Evolutionary conservation across 2,797 vertebrate genomes (phyloP).

Genomic region (Catostomus latipinnis): DNA sequence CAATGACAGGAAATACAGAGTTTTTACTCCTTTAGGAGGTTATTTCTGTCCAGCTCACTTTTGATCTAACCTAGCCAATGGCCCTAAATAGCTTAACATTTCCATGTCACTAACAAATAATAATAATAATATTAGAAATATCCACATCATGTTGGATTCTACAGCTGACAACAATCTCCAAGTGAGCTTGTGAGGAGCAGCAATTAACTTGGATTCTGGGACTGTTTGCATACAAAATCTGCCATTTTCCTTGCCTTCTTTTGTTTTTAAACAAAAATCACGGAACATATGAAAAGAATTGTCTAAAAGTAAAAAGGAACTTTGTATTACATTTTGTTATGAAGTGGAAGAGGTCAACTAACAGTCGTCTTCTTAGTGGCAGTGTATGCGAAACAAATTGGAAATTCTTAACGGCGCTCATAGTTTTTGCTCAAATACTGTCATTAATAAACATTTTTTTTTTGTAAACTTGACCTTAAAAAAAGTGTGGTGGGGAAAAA

Average conservation of each 20-base stretch:
- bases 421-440: constrained; percentile 83
- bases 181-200: constrained; percentile 76
- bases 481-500: constrained; percentile 65
- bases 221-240: constrained; percentile 74
- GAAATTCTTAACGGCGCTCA: constrained; percentile 69
- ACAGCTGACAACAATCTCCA: constrained; percentile 79
- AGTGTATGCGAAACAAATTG: constrained; percentile 92
- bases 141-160: constrained; percentile 66
- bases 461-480: constrained; percentile 90
- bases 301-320: constrained; percentile 38
- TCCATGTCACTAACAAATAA: constrained; percentile 57
- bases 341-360: constrained; percentile 80
- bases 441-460: constrained; percentile 84
- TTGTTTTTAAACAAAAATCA: constrained; percentile 43
- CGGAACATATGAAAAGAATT: constrained; percentile 61
- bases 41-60: constrained; percentile 67
- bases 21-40: constrained; percentile 60
- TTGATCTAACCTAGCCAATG: constrained; percentile 70
- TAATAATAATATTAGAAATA: constrained; percentile 58
- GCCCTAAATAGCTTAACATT: constrained; percentile 48
- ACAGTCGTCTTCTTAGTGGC: constrained; percentile 86
- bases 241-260: constrained; percentile 68
- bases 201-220: constrained; percentile 72
- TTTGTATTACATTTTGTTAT: constrained; percentile 55
- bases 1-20: constrained; percentile 65